Percentiles rank a stretch among this genome's conserved stretches.
These are phyloP conservation scores for Cephalopholis sonnerati DNA, from an alignment of 2,113 vertebrate genomes.

Conservation along the genomic window DNA sequence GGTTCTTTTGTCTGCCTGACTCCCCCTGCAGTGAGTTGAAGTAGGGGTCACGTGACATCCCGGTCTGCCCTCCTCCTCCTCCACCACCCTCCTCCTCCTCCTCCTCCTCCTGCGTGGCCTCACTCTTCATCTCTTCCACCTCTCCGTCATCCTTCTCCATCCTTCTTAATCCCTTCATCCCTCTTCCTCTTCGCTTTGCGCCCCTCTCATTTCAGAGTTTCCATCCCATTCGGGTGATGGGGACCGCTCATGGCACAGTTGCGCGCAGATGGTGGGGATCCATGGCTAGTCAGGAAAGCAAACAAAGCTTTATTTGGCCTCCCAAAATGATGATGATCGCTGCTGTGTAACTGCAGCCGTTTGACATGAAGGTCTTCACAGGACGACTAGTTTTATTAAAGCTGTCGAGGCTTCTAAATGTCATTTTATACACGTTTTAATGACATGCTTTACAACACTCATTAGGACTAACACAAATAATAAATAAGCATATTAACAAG, in stretches of 20 bases:
- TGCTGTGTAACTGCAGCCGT: conserved; percentile 22
- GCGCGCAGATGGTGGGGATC: conserved; percentile 34
- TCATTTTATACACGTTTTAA: conserved; percentile 52
- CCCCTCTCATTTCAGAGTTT: conserved; percentile 24
- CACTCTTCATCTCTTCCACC: conserved; percentile 54
- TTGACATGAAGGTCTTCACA: conserved; percentile 10
- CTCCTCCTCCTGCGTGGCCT: conserved; percentile 33
- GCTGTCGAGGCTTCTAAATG: conserved; percentile 35
- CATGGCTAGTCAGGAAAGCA: conserved; percentile 19
- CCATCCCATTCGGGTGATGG: not conserved
- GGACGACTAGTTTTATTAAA: conserved; percentile 45
- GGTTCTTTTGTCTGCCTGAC: conserved; percentile 64
- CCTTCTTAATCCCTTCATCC: conserved; percentile 52
- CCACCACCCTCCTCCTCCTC: not conserved
- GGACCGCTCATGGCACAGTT: conserved; percentile 1
- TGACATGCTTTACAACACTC: conserved; percentile 40
- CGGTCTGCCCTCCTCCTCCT: conserved; percentile 14
- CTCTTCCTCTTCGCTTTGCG: conserved; percentile 9
- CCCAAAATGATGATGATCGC: conserved; percentile 8
- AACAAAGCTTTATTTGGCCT: conserved; percentile 51
- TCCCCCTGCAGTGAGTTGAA: conserved; percentile 48
- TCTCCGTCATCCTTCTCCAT: conserved; percentile 44
- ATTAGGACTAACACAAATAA: conserved; percentile 46
- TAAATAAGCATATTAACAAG: conserved; percentile 48
- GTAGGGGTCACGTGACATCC: conserved; percentile 50